Evolutionary conservation across 2,888 invertebrate genomes (phyloP).

Genomic region (Steinernema hermaphroditum): DNA sequence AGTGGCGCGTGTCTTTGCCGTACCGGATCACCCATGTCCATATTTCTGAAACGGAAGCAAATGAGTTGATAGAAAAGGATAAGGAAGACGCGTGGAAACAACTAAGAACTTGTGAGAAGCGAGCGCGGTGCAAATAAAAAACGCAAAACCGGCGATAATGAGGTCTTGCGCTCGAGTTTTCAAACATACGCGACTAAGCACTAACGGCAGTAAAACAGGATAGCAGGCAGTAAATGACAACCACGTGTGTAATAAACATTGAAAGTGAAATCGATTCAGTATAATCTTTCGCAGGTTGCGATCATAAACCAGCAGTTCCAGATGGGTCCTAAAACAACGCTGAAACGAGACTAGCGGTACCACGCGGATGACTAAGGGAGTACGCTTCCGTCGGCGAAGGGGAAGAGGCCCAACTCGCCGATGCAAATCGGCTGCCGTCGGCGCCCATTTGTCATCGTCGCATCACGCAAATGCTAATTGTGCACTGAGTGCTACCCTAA

Average conservation of each 20-base stretch:
- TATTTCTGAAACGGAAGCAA: neutral
- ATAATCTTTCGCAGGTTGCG: neutral
- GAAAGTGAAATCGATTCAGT: neutral
- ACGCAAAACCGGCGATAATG: neutral
- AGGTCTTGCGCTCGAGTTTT: neutral
- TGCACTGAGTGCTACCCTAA: neutral
- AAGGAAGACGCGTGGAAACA: neutral
- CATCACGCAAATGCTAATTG: neutral
- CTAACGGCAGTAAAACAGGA: neutral
- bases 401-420: neutral
- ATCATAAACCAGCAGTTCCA: neutral
- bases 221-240: neutral
- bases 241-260: neutral
- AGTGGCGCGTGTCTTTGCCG: slow-evolving; percentile 12
- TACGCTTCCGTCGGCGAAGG: neutral
- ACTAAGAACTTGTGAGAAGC: neutral
- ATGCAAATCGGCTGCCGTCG: slow-evolving; percentile 22
- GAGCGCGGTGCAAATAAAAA: neutral
- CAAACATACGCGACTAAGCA: neutral
- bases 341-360: neutral
- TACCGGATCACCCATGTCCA: neutral
- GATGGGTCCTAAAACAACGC: neutral
- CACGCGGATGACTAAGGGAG: neutral
- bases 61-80: neutral
- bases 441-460: slow-evolving; percentile 14